A percentile compares a stretch with the other conserved stretches of the same genome.
phyloP scores from a whole-genome alignment of 2,113 vertebrate species.

The Eleginops maclovinus region DNA sequence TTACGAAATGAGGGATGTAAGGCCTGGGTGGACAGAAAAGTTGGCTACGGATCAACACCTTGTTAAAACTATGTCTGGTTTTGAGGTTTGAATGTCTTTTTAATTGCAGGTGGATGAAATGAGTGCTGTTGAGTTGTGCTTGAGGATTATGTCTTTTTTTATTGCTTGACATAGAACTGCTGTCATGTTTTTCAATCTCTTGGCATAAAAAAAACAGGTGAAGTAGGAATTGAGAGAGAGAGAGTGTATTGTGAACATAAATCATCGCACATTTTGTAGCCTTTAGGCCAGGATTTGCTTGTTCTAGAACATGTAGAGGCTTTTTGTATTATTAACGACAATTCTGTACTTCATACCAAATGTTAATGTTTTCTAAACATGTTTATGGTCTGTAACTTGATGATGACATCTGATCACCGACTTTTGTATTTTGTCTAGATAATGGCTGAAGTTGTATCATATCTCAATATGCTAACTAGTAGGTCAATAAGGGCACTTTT shows the following conservation, averaged over 20 bases:
- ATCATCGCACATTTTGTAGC: not conserved
- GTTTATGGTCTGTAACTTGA: not conserved
- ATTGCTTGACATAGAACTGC: slow-evolving; percentile 25
- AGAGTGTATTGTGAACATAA: not conserved
- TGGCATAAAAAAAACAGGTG: slow-evolving; percentile 10
- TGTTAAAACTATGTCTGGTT: slow-evolving; percentile 31
- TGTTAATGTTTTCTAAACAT: not conserved
- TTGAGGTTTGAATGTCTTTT: slow-evolving; percentile 3
- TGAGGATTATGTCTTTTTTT: slow-evolving; percentile 5
- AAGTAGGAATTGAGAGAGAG: slow-evolving; percentile 6
- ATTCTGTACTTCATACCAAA: not conserved
- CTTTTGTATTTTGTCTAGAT: not conserved
- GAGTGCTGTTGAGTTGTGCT: slow-evolving; percentile 3
- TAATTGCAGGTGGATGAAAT: slow-evolving; percentile 34
- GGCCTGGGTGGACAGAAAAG: not conserved
- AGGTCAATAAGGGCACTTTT: not conserved
- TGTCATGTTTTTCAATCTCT: slow-evolving; percentile 34
- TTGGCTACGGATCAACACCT: slow-evolving; percentile 2
- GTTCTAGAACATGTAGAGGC: not conserved
- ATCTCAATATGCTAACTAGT: not conserved
- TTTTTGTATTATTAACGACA: not conserved
- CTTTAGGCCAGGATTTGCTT: not conserved
- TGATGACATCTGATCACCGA: not conserved
- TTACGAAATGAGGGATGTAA: slow-evolving; percentile 20
- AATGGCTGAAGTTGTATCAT: too few species aligned